Base-by-base conservation (phyloP, 1,140 invertebrate genomes). In the Aplysia californica region DNA sequence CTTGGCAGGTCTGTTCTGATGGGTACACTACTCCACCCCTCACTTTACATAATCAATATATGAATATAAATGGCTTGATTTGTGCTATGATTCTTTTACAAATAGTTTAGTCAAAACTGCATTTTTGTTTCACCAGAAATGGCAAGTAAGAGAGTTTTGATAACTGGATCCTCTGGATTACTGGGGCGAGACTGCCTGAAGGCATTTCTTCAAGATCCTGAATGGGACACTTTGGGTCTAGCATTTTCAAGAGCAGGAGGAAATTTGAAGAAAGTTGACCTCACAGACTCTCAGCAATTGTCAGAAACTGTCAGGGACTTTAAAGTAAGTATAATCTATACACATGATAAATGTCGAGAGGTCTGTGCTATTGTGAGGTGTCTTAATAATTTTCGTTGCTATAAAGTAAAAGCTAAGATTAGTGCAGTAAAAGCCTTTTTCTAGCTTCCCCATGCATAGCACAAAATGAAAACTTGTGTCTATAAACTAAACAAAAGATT, bases 141-240 rank as follows among this genome's bases (percentile, higher is more conserved):
- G 26, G 18, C 26, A 10, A 84, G n/a, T 15, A 87, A 82, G 58
- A 80, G 72, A 41, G 82, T 87, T 50, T 38, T 92, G 35, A 83
- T 92, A 5, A 92, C 91, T 56, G 91, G 91, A 39, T 91, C 91
- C 1, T 92, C 91, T 4, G 91, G 91, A 1, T 76, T 92, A 18
- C 83, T 92, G 18, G 92, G 92, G 0, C 82, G 91, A 79, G 86
- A 90, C 26, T 74, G 92, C 6, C 75, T 86, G 20, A 79, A 82
- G 61, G 82, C 83, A 38, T 91, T 91, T 82, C 66, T 82, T 55
- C 41, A 77, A 33, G 83, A 84, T 71, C 59, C 61, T 41, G 73
- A 80, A 69, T 92, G 90, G 90, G 76, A 82, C 36, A 85, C 88
- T 6, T 78, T 87, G 23, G 91, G 91, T 3, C 83, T 88, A n/a